Evolutionary conservation across 2,113 vertebrate genomes (phyloP).

Genomic region (Lepus timidus): DNA sequence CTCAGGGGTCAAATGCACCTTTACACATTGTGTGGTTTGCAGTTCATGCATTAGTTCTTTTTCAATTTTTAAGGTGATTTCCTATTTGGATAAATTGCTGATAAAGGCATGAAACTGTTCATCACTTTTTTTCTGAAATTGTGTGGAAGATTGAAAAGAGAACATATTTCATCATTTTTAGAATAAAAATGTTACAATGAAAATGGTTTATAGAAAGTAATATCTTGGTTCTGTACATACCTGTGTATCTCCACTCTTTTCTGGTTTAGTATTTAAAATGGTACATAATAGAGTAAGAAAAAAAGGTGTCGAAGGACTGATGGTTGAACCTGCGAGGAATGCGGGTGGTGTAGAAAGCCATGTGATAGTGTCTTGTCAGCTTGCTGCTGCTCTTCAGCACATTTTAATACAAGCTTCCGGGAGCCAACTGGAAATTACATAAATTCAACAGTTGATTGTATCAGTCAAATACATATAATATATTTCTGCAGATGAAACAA

Average conservation of each 20-base stretch:
- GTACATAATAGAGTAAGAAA: not conserved
- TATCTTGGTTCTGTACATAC: not conserved
- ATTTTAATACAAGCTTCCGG: not conserved
- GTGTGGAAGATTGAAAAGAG: not conserved
- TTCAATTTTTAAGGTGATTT: not conserved
- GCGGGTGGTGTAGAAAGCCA: not conserved
- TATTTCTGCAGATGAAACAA: not conserved
- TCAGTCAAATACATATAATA: not conserved
- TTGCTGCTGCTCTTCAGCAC: not conserved
- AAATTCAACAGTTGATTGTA: not conserved
- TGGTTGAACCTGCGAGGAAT: not conserved
- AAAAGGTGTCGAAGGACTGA: too few relatives aligned
- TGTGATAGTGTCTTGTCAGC: not conserved
- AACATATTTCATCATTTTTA: not conserved
- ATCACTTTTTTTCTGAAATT: not conserved
- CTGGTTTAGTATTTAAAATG: not conserved
- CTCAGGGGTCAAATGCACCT: not conserved
- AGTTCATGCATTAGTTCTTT: not conserved
- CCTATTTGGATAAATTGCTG: not conserved
- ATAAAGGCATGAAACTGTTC: not conserved
- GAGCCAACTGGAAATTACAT: not conserved
- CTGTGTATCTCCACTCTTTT: not conserved
- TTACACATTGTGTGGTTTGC: not conserved
- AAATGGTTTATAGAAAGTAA: conserved; percentile 1
- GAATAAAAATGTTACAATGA: not conserved